Base-by-base conservation (phyloP, 2,113 vertebrate species). In the Eptesicus fuscus region DNA sequence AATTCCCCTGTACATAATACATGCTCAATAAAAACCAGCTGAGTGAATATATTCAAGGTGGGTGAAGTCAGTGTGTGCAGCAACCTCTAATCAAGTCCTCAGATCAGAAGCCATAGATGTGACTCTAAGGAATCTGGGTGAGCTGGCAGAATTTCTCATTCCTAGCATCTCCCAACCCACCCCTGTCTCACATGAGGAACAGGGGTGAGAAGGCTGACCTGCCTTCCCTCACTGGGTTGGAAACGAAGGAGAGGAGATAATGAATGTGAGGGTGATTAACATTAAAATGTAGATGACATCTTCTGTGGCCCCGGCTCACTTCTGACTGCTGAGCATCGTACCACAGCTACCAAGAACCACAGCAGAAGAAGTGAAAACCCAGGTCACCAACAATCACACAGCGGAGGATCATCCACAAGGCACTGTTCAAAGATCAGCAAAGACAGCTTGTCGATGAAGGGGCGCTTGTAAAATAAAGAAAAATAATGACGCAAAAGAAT, bases 191-290 rank as follows among this genome's bases (percentile, higher is more conserved):
- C 6, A 0, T 5, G 40, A 30, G 42, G 11, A 25, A 1, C 12
- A 23, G 18, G 13, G 49, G 17, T 0, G 35, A 65, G 83, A 9
- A 44, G 30, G 63, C 53, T 28, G 40, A 6, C 18, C 59, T 71
- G 53, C 9, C 53, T 40, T 32, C 25, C 40, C 25, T 28, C 1
- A 0, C 0, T 3, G 11, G n/a, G 32, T 9, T 11, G 49, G 35
- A 35, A 37, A 63, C n/a, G 22, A 30, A 12, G 4, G 65, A 37
- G 47, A 7, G 8, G 4, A 59, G 18, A 4, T 28, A 4, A 44
- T 6, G 44, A n/a, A 25, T 0, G 10, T 14, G 42, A 3, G 6
- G 2, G 0, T 0, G 14, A 4, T 1, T 40, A 23, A 9, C 5
- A 13, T 3, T 0, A 3, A 47, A 5, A 8, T 2, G 2, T 0